These are phyloP conservation scores for Sitophilus oryzae DNA, from an alignment of 1,140 invertebrate species.

Conservation along the genomic window DNA sequence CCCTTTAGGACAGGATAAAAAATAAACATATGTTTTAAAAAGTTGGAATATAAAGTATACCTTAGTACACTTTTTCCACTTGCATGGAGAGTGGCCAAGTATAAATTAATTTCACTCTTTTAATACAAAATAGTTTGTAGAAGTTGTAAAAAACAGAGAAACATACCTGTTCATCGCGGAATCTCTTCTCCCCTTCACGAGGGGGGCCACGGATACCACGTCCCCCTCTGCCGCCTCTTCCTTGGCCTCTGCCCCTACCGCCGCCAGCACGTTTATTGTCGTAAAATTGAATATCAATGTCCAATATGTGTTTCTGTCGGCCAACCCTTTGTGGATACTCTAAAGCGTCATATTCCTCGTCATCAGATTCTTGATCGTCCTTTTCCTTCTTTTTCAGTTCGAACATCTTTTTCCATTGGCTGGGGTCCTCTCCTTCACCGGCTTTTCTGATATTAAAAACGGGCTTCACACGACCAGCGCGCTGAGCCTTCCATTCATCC, in stretches of 20 bases:
- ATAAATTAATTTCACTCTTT: too few species aligned
- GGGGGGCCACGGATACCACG: constrained; percentile 35
- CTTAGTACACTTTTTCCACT: too few species aligned
- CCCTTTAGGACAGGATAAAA: too few species aligned
- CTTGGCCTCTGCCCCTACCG: constrained; percentile 54
- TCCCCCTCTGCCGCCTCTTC: constrained; percentile 38
- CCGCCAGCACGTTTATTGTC: constrained; percentile 68
- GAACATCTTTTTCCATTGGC: constrained; percentile 90
- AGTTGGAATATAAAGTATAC: too few species aligned
- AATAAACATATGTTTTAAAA: too few species aligned
- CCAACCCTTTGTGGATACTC: constrained; percentile 84
- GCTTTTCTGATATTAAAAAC: constrained; percentile 86
- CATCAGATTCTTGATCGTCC: constrained; percentile 53
- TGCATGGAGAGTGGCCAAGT: too few species aligned
- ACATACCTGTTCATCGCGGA: constrained; percentile 40
- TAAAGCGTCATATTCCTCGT: constrained; percentile 67
- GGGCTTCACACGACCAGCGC: constrained; percentile 66
- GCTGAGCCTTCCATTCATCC: constrained; percentile 83
- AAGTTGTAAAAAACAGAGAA: constrained; percentile 1
- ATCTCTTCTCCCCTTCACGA: constrained; percentile 36
- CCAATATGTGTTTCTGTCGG: constrained; percentile 77
- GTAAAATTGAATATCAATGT: constrained; percentile 85
- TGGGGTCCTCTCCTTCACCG: constrained; percentile 84
- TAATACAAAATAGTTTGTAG: too few species aligned
- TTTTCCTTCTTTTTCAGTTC: constrained; percentile 75